A percentile compares a stretch with the other conserved stretches of the same genome.
Evolutionary conservation across 2,797 vertebrate genomes (phyloP).

Genomic region (Acipenser transmontanus): DNA sequence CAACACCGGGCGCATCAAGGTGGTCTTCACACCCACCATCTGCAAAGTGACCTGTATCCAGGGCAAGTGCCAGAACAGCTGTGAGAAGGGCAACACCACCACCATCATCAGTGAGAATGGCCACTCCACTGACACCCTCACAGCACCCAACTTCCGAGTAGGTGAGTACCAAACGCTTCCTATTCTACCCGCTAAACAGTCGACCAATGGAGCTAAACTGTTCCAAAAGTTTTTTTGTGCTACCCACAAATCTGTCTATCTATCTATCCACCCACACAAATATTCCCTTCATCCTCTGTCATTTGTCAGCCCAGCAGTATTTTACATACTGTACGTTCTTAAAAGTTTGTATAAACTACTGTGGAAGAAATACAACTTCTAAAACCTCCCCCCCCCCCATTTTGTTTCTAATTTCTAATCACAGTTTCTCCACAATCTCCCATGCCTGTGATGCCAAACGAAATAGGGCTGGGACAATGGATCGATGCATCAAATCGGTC

Average conservation of each 20-base stretch:
- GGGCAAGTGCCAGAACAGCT: constrained; percentile 93
- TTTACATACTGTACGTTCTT: too few species aligned
- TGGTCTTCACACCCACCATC: constrained; percentile 98
- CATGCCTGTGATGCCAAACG: too few species aligned
- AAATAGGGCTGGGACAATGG: too few species aligned
- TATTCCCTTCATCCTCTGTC: neutral
- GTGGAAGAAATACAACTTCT: too few species aligned
- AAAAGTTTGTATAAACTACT: too few species aligned
- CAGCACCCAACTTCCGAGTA: constrained; percentile 97
- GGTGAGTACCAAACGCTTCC: constrained; percentile 63
- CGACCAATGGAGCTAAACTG: neutral
- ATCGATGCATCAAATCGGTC: too few species aligned
- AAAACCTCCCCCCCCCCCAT: too few species aligned
- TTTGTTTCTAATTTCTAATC: too few species aligned
- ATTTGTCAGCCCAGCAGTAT: neutral
- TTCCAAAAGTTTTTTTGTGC: too few species aligned
- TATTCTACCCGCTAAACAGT: neutral
- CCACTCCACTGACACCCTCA: constrained; percentile 88
- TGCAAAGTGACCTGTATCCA: constrained; percentile 94
- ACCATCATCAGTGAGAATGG: constrained; percentile 98
- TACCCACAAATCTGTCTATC: neutral
- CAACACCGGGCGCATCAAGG: constrained; percentile 95
- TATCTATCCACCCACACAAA: neutral
- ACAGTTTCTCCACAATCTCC: too few species aligned
- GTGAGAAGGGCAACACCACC: constrained; percentile 93